Evolutionary conservation across 2,797 vertebrate genomes (phyloP).

Genomic region (Alca torda): DNA sequence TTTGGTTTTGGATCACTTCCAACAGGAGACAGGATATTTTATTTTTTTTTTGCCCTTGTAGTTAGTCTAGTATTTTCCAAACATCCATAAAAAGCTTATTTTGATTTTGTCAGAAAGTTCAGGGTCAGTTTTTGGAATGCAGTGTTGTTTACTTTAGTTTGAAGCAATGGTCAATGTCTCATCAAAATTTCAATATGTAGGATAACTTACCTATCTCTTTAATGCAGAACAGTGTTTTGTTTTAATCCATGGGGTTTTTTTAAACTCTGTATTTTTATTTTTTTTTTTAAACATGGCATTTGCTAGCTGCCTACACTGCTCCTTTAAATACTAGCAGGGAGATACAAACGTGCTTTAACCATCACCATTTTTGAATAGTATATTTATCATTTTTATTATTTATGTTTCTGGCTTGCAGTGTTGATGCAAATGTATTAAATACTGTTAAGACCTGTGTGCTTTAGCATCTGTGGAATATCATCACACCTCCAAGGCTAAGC

Average conservation of each 20-base stretch:
- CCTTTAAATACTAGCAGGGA: slow-evolving; percentile 2
- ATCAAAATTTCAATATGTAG: background rate
- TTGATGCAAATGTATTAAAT: slow-evolving; percentile 67
- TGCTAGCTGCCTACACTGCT: background rate
- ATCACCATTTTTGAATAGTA: background rate
- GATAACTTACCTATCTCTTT: background rate
- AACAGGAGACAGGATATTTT: background rate
- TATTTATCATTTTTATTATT: slow-evolving; percentile 66
- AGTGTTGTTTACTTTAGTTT: background rate
- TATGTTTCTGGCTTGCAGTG: slow-evolving; percentile 50
- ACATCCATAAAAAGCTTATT: background rate
- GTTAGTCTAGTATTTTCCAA: background rate
- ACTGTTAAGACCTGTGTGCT: slow-evolving; percentile 57
- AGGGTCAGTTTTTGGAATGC: background rate
- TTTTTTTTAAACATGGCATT: background rate
- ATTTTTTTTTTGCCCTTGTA: background rate
- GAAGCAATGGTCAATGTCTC: background rate
- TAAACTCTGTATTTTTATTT: background rate
- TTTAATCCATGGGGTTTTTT: background rate
- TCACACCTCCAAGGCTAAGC: slow-evolving; percentile 62
- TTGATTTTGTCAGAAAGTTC: background rate
- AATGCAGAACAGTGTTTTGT: background rate
- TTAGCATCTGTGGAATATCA: slow-evolving; percentile 64
- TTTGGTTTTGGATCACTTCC: background rate
- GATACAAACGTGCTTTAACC: background rate